Evolutionary conservation across 2,797 vertebrate species (phyloP), one percentile per base, ranked within the genome.

Genomic region (Bradypodion pumilum): DNA sequence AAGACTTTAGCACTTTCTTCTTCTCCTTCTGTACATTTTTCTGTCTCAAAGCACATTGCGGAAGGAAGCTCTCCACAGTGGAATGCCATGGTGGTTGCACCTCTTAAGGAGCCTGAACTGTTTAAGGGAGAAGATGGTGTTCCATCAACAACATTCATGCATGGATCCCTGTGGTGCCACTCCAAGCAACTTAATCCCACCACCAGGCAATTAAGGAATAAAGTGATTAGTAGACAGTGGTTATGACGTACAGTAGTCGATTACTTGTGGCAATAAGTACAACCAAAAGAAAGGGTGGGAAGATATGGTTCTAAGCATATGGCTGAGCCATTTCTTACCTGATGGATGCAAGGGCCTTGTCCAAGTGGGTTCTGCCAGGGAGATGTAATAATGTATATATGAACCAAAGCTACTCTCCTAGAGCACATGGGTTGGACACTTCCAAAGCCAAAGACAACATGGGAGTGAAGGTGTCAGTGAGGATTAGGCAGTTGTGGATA

Each of bases 301-400:
- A 37, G 44, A 35, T 59, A 5, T 35, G 12, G 52, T 52, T 69
- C 23, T 76, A n/a, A 23, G 60, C 56, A 44, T 29, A 62, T 80
- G 76, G 52, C 46, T 59, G 40, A 56, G 79, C 35, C 42, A 62
- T 73, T 76, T 56, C 21, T 76, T 77, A 49, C 32, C 56, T 77
- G 79, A 77, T 32, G 56, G 32, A 76, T 69, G 23, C 16, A 70
- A 72, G 56, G 73, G 52, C 32, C 56, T 40, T 35, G 46, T 79
- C 65, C 56, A 69, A 46, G 35, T 46, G 73, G 35, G 59, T 75
- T 81, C 65, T 65, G 62, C 81, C 37, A 66, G 85, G 85, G 74
- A 80, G 66, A 78, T 63, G 52, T 87, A 87, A 63, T 81, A 81
- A 81, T 81, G 83, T 84, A 81, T 44, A 82, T 81, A 81, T 76